Conservation (phyloP, 2,797 vertebrate genomes). For the Peromyscus melanophrys region DNA sequence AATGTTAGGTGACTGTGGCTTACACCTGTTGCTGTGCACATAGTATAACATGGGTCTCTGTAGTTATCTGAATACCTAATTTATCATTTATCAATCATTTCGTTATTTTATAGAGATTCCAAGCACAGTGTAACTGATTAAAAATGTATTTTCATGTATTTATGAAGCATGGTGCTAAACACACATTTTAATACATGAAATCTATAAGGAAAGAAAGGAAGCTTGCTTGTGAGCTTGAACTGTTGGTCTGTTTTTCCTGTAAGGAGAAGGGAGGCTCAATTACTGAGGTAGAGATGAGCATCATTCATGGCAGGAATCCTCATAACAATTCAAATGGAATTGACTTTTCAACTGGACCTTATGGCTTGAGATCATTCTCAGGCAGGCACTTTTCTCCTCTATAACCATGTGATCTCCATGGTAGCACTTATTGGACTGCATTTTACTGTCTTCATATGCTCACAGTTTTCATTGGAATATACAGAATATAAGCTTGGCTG, state of each 20-base stretch:
- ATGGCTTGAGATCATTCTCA: not conserved
- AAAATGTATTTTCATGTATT: conserved; percentile 22
- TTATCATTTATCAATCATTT: conserved; percentile 2
- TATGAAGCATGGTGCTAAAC: not conserved
- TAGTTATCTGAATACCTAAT: conserved; percentile 12
- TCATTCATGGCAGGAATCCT: not conserved
- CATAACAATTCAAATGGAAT: not conserved
- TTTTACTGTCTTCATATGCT: not conserved
- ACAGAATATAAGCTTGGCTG: not conserved
- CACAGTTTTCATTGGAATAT: not conserved
- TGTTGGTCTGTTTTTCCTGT: not conserved
- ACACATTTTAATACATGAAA: not conserved
- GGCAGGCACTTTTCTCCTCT: not conserved
- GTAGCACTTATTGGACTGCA: not conserved
- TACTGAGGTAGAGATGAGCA: not conserved
- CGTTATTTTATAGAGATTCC: conserved; percentile 38
- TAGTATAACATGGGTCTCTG: not conserved
- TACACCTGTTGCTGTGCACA: not conserved
- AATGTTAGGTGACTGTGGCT: not conserved
- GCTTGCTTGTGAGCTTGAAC: not conserved
- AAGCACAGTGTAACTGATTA: conserved; percentile 5
- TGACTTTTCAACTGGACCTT: not conserved
- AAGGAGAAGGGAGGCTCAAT: not conserved
- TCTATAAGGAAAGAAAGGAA: not conserved
- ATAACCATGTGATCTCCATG: not conserved